Evolutionary conservation across 2,113 vertebrate species (phyloP), one percentile per base, ranked within the genome.

Genomic region (Fulica atra): DNA sequence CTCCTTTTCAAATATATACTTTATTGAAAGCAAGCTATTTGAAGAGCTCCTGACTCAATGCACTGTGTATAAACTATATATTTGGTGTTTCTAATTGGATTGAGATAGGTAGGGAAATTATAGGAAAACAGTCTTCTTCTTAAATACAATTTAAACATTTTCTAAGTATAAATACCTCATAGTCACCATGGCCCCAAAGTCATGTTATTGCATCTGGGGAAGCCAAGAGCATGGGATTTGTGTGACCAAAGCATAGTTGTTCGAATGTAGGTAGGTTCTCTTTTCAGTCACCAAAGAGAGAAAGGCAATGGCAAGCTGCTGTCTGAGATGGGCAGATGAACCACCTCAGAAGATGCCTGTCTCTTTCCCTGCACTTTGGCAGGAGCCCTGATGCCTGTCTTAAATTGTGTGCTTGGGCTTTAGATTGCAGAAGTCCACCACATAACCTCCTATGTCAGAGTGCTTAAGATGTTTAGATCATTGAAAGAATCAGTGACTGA

Each of bases 281-380:
- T 64, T 42, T 59, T 23, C 25, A 36, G 33, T 57, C 36, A 35
- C 9, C 35, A 36, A 25, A 59, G 48, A 53, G 28, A 70, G 59
- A 51, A 57, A 31, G 8, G 12, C 40, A 87, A 35, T 35, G 38
- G 8, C 38, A 61, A 21, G 5, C 17, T 35, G 40, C 17, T 57
- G 14, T 19, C 60, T 44, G 35, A 61, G 18, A 18, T 8, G 31
- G 16, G 26, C 35, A 33, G 25, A 24, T 14, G n/a, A 35, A 38
- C 25, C 11, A 11, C 19, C 28, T 25, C 2, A 1, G n/a, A 46
- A 16, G 16, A 28, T n/a, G 8, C 8, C 15, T 6, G 0, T 31
- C 33, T 53, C 25, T 31, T 66, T 48, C 51, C 16, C n/a, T 46
- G 28, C n/a, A 9, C 16, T n/a, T 31, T 18, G 25, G 26, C 2